These are phyloP conservation scores for Muricea muricata DNA, from an alignment of 92 coral and sea anemone species.

Conservation along the genomic window DNA sequence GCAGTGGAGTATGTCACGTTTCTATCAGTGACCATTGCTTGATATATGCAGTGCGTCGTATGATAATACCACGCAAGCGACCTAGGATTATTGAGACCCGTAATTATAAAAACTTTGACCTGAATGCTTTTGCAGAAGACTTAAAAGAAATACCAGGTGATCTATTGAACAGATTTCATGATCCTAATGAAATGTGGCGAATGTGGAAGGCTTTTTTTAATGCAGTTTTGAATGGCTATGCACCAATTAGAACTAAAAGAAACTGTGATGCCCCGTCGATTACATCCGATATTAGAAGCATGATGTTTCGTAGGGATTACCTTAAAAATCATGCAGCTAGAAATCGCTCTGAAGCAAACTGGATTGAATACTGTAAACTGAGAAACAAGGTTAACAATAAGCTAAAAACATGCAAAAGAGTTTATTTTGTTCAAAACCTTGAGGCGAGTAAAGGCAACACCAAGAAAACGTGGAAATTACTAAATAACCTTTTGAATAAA, in stretches of 20 bases:
- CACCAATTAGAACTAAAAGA: conserved; percentile 9
- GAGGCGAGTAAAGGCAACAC: background rate
- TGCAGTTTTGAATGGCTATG: conserved; percentile 17
- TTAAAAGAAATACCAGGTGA: background rate
- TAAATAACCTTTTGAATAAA: background rate
- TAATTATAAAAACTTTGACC: background rate
- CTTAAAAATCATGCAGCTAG: conserved; percentile 7
- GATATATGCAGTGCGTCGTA: background rate
- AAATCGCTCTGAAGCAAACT: too few species aligned
- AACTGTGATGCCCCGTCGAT: background rate
- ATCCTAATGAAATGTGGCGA: background rate
- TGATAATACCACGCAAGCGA: background rate
- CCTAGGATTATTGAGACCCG: background rate
- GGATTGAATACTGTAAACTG: too few species aligned
- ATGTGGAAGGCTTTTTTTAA: background rate
- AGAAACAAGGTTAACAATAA: background rate
- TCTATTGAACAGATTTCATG: background rate
- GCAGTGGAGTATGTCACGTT: too few species aligned
- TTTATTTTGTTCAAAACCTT: background rate
- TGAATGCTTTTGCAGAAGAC: background rate
- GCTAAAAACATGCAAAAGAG: background rate
- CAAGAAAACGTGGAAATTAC: conserved; percentile 27
- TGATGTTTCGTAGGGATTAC: conserved; percentile 11
- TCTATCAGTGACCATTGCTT: background rate
- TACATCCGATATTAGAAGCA: background rate